Percentiles rank a stretch among this genome's conserved stretches.
phyloP scores from a whole-genome alignment of 2,113 vertebrate species.

The Raja brachyura region DNA sequence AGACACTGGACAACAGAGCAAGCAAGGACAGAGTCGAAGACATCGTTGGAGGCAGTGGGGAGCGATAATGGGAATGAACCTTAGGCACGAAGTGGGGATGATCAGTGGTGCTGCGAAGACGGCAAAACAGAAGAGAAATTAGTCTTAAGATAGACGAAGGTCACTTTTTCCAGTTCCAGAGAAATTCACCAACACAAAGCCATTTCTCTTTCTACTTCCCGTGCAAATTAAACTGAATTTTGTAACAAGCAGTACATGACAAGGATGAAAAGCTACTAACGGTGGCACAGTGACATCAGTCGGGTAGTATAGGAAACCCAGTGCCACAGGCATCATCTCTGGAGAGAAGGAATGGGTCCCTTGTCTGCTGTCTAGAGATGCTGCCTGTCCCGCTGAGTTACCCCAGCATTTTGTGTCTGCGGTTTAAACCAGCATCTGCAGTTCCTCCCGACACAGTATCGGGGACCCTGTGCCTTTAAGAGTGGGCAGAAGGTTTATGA shows the following conservation, averaged over 20 bases:
- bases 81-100: not conserved
- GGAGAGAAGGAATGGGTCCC: too few species aligned
- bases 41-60: not conserved
- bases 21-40: not conserved
- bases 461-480: not conserved
- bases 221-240: not conserved
- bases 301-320: not conserved
- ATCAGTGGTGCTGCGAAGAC: not conserved
- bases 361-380: too few species aligned
- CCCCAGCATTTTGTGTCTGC: too few species aligned
- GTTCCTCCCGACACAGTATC: not conserved
- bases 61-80: not conserved
- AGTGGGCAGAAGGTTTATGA: not conserved
- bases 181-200: not conserved
- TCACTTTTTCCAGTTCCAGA: not conserved
- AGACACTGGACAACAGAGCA: too few species aligned
- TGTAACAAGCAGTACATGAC: not conserved
- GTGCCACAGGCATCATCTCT: not conserved
- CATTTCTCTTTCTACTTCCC: not conserved
- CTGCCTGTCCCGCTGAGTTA: too few species aligned
- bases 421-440: too few species aligned
- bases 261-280: not conserved
- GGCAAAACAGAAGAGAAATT: not conserved
- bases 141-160: not conserved
- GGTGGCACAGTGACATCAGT: not conserved